Evolutionary conservation across 2,888 invertebrate species (phyloP), one percentile per base, ranked within the genome.

Genomic region (Cephonodes hylas): DNA sequence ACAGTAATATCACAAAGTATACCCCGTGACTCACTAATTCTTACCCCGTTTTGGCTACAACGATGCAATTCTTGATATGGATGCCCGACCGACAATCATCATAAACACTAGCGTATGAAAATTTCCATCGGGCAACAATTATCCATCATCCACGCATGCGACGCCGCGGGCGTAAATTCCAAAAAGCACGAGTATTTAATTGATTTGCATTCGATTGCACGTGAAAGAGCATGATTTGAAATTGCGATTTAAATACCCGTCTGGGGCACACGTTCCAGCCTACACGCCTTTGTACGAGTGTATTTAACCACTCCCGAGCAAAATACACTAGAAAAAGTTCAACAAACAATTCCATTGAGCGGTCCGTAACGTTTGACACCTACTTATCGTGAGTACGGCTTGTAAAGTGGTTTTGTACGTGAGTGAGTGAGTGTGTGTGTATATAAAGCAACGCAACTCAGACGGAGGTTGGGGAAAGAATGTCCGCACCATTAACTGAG

Each of bases 401-500:
- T n/a, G 53, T 10, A 53, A 73, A 71, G 69, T 74, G 48, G 62
- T 73, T 72, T 74, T 72, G 73, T 75, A 75, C 74, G 77, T 78
- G n/a, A n/a, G n/a, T n/a, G n/a, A n/a, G 73, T 73, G 71, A 66
- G 74, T 72, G 73, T 76, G 75, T 75, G 77, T 76, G 78, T 78
- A 78, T 83, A 82, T 76, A 77, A 74, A 69, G 70, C 74, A 77
- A 75, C 70, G 79, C 75, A 81, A 83, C 82, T 83, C 80, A 83
- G 81, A 75, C 72, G 75, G 81, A 86, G 83, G 82, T 82, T 80
- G 81, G 82, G 79, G 84, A 89, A 90, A 89, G 91, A 91, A 89
- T 86, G 85, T 86, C 84, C 85, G 84, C 82, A 84, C 86, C 88
- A 89, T 89, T 88, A 89, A 83, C 82, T 75, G 81, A 83, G 88